Percentiles rank a stretch among this genome's conserved stretches.
Evolutionary conservation across 1,140 invertebrate species (phyloP).

Genomic region (Brachionus plicatilis): DNA sequence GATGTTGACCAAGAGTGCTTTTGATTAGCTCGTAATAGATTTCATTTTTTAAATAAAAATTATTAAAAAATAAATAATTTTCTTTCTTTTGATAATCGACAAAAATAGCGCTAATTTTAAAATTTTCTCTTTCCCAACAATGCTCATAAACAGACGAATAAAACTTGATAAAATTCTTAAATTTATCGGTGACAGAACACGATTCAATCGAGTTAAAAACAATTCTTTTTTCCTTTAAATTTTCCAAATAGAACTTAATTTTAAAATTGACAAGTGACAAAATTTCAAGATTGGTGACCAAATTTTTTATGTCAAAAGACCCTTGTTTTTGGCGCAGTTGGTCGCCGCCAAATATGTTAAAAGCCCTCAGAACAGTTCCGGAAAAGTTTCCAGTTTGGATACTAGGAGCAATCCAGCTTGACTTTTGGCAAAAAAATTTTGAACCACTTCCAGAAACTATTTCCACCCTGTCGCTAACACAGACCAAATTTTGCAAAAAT

Average conservation of each 20-base stretch:
- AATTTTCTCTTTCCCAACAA: background rate
- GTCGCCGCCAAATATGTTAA: background rate
- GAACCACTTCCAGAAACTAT: background rate
- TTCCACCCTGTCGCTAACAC: background rate
- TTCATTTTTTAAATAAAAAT: background rate
- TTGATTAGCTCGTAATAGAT: background rate
- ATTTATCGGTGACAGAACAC: background rate
- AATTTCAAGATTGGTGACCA: background rate
- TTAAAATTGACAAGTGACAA: background rate
- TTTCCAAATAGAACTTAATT: background rate
- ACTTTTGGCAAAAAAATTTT: background rate
- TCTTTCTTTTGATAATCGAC: background rate
- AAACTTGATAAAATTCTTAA: background rate
- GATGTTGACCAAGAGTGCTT: background rate
- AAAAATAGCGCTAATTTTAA: background rate
- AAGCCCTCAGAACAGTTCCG: background rate
- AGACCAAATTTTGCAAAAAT: background rate
- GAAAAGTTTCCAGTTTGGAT: background rate
- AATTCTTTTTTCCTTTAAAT: background rate
- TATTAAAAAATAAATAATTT: constrained; percentile 8
- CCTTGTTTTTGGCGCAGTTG: background rate
- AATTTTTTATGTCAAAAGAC: background rate
- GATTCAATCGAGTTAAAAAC: background rate
- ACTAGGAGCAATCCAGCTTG: background rate
- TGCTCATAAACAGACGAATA: background rate